Evolutionary conservation across 2,888 invertebrate genomes (phyloP).

Genomic region (Plagodis pulveraria): DNA sequence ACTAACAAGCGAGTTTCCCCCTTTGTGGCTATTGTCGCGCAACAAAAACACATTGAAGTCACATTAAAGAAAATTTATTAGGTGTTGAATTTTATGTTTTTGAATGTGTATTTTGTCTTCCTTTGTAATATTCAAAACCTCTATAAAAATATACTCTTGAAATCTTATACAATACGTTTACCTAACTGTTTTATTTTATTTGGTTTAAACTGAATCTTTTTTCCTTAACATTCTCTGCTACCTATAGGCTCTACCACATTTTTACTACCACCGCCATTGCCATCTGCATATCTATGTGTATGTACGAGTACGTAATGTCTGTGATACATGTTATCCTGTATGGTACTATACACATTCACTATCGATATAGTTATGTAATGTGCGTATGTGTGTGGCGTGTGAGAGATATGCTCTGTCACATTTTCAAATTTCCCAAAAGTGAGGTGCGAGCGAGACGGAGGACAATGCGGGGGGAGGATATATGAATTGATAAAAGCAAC

Average conservation of each 20-base stretch:
- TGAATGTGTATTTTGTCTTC: too few relatives aligned
- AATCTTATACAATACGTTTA: too few relatives aligned
- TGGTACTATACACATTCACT: slow-evolving; percentile 42
- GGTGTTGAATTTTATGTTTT: neutral
- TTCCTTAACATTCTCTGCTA: slow-evolving; percentile 33
- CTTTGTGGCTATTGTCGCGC: slow-evolving; percentile 29
- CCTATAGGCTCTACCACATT: slow-evolving; percentile 24
- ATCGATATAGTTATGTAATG: slow-evolving; percentile 55
- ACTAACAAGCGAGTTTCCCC: slow-evolving; percentile 13
- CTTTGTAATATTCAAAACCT: too few relatives aligned
- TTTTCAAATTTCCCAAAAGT: slow-evolving; percentile 48
- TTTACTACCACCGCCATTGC: slow-evolving; percentile 34
- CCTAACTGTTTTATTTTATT: too few relatives aligned
- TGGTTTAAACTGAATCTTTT: slow-evolving; percentile 6
- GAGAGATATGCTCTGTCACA: slow-evolving; percentile 58
- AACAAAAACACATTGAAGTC: slow-evolving; percentile 41
- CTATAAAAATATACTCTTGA: too few relatives aligned
- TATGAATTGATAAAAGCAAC: slow-evolving; percentile 82
- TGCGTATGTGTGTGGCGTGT: slow-evolving; percentile 46
- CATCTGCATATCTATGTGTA: slow-evolving; percentile 26
- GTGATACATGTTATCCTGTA: slow-evolving; percentile 48
- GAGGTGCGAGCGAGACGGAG: slow-evolving; percentile 64
- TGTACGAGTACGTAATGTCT: slow-evolving; percentile 44
- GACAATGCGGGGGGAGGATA: slow-evolving; percentile 64
- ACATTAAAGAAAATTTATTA: slow-evolving; percentile 46